Evolutionary conservation across 2,113 vertebrate genomes (phyloP), one percentile per base, ranked within the genome.

Genomic region (Probosciger aterrimus): DNA sequence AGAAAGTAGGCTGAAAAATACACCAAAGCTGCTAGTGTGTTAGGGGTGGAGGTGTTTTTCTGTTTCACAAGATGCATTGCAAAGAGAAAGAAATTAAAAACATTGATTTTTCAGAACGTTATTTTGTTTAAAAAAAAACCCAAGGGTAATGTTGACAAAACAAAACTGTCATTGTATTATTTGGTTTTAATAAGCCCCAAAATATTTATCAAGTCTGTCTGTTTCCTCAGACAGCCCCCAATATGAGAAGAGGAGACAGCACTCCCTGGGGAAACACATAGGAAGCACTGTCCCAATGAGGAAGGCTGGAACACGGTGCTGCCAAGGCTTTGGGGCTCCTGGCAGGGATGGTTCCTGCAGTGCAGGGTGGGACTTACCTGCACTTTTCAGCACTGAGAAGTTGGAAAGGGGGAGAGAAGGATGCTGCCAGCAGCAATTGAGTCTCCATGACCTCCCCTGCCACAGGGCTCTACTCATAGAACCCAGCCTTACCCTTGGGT

Each of bases 21-120:
- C 1, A 33, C 16, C 10, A 30, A 46, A 14, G 18, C 11, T 55
- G 19, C 30, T n/a, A 5, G 4, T 11, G 3, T 22, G 2, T 14
- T 35, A 68, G 44, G 19, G 30, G 15, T 41, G 49, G 7, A 0
- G 30, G 33, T 46, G 28, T 9, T 70, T 17, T 39, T 50, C 37
- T n/a, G 22, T 18, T 57, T 73, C 64, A 37, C 24, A 22, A n/a
- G 43, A 30, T 59, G 23, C 37, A 10, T 9, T 18, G 41, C 18
- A 59, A 68, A 82, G 46, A 75, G n/a, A 53, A 82, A 60, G 53
- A 47, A 37, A 88, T 9, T 10, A 27, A 9, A 28, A 28, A 7
- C 30, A 3, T 3, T 11, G 7, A n/a, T 37, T 83, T 83, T 64
- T 76, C 50, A 33, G 20, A 49, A 23, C 1, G 3, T 20, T 68